A percentile compares a stretch with the other conserved stretches of the same genome.
Evolutionary conservation across 2,888 invertebrate species (phyloP).

Genomic region (Hyposoter dolosus): DNA sequence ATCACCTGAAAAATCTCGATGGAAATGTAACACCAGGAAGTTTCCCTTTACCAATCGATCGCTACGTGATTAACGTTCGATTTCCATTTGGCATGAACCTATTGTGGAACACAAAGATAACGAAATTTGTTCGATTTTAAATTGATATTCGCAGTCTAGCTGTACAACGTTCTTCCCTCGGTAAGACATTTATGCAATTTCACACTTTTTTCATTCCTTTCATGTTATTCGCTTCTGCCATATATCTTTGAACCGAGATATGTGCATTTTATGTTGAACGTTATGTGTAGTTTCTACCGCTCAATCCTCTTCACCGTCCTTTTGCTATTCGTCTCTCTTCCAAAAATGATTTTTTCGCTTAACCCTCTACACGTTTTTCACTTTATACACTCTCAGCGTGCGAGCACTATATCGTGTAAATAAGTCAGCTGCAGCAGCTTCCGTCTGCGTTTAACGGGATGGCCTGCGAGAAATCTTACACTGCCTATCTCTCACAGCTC

Average conservation of each 20-base stretch:
- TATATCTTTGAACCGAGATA: neutral
- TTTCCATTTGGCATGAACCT: too few species aligned
- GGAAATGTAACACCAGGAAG: neutral
- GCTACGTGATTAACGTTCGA: too few species aligned
- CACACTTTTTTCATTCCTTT: neutral
- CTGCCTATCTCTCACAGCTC: neutral
- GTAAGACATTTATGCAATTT: slow-evolving; percentile 2
- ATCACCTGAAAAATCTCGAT: neutral
- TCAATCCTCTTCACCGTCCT: neutral
- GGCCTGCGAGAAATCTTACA: slow-evolving; percentile 30
- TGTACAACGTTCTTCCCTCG: neutral
- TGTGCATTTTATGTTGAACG: neutral
- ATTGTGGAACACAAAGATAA: neutral
- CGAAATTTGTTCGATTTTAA: slow-evolving; percentile 17
- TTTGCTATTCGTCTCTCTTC: neutral
- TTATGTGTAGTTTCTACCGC: neutral
- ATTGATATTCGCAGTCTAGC: neutral
- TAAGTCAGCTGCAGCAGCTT: slow-evolving; percentile 62
- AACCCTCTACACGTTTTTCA: slow-evolving; percentile 2
- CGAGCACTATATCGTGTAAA: slow-evolving; percentile 55
- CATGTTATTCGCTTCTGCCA: slow-evolving; percentile 16
- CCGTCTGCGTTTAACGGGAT: slow-evolving; percentile 53
- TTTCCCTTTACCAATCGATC: too few species aligned
- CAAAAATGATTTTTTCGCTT: slow-evolving; percentile 52
- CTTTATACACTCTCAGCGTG: slow-evolving; percentile 13